Evolutionary conservation across 2,113 vertebrate genomes (phyloP), one percentile per base, ranked within the genome.

Genomic region (Salvelinus fontinalis): DNA sequence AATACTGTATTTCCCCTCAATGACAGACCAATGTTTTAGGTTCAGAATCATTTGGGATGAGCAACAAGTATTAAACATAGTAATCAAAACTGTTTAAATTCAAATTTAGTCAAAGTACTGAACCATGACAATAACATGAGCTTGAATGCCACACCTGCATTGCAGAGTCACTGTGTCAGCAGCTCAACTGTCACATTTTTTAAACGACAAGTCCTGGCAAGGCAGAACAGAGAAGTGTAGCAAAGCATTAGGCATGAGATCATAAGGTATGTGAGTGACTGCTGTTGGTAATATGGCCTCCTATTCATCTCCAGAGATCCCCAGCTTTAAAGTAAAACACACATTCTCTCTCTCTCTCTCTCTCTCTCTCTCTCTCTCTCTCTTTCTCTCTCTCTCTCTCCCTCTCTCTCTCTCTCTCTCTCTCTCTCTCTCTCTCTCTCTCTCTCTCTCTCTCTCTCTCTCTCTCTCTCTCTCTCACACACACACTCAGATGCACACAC

Each of bases 171-270:
- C 59, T 16, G 5, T 20, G 31, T 24, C 29, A 39, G 8, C 27
- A 14, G 29, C 13, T 29, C 76, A 82, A 75, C 73, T 73, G 81
- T 76, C 24, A 75, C 34, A 78, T 83, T 62, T 51, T 82, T 85
- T 59, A 74, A 66, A 65, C 12, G 81, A 3, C 91, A 54, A 77
- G 91, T 90, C 29, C 75, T 67, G 80, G 73, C 89, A 88, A 9
- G 83, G 59, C 66, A 0, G 5, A 4, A 34, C 71, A 65, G 59
- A 79, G 18, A 74, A 76, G 75, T 75, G 70, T 68, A 76, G 67
- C 71, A 24, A 16, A 75, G 65, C 77, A 75, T 27, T 18, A 68
- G 44, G 75, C 27, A 48, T 71, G 48, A 71, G 70, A 81, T 77
- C 73, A 78, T 34, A 0, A 11, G 5, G 31, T 27, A 54, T 68